Percentiles rank a stretch among this genome's conserved stretches.
These are phyloP conservation scores for Anneissia japonica DNA, from an alignment of 35 echinoderm and acorn worm genomes.

Conservation along the genomic window DNA sequence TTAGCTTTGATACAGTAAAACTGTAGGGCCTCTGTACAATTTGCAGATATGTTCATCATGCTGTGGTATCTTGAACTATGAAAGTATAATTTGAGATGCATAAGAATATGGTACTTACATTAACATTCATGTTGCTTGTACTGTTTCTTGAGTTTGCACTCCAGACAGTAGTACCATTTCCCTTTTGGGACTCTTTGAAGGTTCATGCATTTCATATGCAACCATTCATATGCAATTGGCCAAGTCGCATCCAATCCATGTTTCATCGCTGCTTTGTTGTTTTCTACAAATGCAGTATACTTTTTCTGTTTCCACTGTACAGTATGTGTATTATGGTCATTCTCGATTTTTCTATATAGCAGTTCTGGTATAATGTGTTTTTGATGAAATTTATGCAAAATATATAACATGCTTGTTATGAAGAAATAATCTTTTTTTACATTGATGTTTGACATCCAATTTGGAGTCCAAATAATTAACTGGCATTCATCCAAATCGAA, in stretches of 20 bases:
- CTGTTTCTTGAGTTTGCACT: too few species aligned
- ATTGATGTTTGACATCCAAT: background rate
- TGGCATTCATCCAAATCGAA: background rate
- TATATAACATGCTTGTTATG: background rate
- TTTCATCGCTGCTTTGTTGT: conserved; percentile 3
- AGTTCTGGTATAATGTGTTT: conserved; percentile 23
- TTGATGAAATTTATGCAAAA: background rate
- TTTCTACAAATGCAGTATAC: too few species aligned
- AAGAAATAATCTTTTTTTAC: conserved; percentile 1
- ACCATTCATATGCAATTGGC: background rate
- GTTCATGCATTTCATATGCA: too few species aligned
- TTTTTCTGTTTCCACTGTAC: background rate
- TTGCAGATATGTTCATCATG: too few species aligned
- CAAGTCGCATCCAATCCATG: conserved; percentile 25
- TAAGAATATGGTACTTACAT: too few species aligned
- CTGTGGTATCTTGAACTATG: too few species aligned
- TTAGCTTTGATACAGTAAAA: too few species aligned
- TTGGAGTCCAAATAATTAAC: conserved; percentile 28
- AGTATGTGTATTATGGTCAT: background rate
- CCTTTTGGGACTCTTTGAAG: too few species aligned
- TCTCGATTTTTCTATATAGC: conserved; percentile 1
- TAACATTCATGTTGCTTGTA: too few species aligned
- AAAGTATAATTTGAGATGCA: too few species aligned
- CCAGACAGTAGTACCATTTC: too few species aligned
- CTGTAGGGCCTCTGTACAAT: too few species aligned